Percentiles rank a stretch among this genome's conserved stretches.
Conservation (phyloP, 2,888 invertebrate genomes). For the Cheilosia vulpina region DNA sequence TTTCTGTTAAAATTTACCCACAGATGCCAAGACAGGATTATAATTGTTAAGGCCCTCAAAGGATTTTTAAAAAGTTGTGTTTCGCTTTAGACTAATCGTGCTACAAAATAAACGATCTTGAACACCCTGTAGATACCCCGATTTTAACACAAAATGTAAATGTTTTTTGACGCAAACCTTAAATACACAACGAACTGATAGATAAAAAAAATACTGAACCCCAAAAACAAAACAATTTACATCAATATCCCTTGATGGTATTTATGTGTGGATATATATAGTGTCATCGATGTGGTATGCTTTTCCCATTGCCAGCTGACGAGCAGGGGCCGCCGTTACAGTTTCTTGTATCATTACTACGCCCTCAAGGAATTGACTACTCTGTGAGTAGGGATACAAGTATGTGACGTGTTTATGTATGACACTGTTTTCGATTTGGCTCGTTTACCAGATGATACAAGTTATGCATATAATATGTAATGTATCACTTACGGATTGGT, state of each 20-base stretch:
- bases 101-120: no score
- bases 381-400: neutral
- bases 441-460: slow-evolving; percentile 39
- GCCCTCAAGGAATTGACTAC: slow-evolving; percentile 49
- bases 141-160: slow-evolving; percentile 2
- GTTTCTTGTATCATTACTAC: slow-evolving; percentile 62
- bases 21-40: no score
- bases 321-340: slow-evolving; percentile 21
- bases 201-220: slow-evolving; percentile 30
- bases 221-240: slow-evolving; percentile 72
- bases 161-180: slow-evolving; percentile 70
- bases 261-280: slow-evolving; percentile 5
- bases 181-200: slow-evolving; percentile 61
- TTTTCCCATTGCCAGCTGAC: slow-evolving; percentile 20
- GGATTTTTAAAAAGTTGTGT: no score
- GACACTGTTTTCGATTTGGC: slow-evolving; percentile 22
- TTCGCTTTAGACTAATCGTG: no score
- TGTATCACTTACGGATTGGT: neutral
- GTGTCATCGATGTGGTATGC: slow-evolving; percentile 67
- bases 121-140: no score
- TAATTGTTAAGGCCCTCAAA: no score
- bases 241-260: slow-evolving; percentile 72
- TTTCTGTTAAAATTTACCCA: no score
- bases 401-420: slow-evolving; percentile 37
- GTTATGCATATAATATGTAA: neutral